Conservation (phyloP, 2,888 invertebrate genomes). For the Charanyca ferruginea region DNA sequence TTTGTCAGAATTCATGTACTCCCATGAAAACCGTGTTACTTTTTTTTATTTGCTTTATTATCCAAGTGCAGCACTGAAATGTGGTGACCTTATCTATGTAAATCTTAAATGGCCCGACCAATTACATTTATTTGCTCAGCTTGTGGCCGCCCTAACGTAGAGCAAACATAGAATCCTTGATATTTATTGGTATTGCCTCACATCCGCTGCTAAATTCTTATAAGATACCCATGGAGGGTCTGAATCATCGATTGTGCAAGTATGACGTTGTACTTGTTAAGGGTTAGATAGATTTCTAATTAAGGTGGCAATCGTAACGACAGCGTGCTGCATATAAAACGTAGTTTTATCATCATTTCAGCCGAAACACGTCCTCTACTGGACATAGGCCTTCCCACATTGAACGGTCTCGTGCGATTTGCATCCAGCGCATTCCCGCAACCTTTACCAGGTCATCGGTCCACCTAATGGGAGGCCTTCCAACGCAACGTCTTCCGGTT, state of each 20-base stretch:
- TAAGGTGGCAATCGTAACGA: too few relatives aligned
- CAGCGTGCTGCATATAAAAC: not conserved
- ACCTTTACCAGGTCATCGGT: too few relatives aligned
- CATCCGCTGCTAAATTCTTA: slow-evolving; percentile 73
- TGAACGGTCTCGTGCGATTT: too few relatives aligned
- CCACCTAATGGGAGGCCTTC: too few relatives aligned
- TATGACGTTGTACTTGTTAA: slow-evolving; percentile 62
- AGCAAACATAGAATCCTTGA: slow-evolving; percentile 74
- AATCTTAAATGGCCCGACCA: slow-evolving; percentile 1
- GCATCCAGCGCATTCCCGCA: too few relatives aligned
- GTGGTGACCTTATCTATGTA: not conserved
- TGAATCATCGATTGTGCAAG: slow-evolving; percentile 78
- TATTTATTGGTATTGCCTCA: slow-evolving; percentile 77
- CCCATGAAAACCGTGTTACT: not conserved
- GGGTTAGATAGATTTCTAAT: slow-evolving; percentile 18
- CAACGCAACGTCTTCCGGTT: too few relatives aligned
- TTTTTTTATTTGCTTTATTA: not conserved
- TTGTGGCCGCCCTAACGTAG: slow-evolving; percentile 54
- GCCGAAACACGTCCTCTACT: too few relatives aligned
- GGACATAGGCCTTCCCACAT: too few relatives aligned
- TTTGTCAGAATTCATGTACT: too few relatives aligned
- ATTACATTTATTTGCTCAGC: slow-evolving; percentile 30
- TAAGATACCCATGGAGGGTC: slow-evolving; percentile 57
- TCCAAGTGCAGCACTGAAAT: too few relatives aligned
- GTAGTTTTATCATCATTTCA: too few relatives aligned